A percentile compares a stretch with the other conserved stretches of the same genome.
These are phyloP conservation scores for Taurulus bubalis DNA, from an alignment of 2,113 vertebrate species.

Conservation along the genomic window DNA sequence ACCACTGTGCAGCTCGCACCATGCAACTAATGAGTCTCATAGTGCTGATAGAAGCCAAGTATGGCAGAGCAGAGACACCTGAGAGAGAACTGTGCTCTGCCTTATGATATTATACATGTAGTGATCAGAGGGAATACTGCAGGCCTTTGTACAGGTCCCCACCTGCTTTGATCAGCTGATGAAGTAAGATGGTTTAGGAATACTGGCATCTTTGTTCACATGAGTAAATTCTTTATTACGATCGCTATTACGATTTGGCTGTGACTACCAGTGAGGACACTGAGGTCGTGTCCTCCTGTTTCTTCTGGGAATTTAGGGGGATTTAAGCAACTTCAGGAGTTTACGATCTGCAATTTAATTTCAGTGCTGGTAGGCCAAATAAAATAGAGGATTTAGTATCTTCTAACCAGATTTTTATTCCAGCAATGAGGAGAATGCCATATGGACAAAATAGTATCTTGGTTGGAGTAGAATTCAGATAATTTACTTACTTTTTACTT, in stretches of 20 bases:
- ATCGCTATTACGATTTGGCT: not conserved
- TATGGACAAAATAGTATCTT: not conserved
- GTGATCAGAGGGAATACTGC: conserved; percentile 28
- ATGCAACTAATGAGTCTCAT: conserved; percentile 74
- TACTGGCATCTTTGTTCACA: not conserved
- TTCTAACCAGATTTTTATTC: not conserved
- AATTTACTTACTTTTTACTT: not conserved
- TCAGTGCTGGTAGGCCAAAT: not conserved
- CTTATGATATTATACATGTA: conserved; percentile 2
- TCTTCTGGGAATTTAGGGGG: not conserved
- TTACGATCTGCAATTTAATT: not conserved
- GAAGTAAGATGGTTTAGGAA: not conserved
- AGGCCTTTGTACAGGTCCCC: conserved; percentile 29
- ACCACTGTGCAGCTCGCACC: conserved; percentile 64
- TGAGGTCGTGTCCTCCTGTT: not conserved
- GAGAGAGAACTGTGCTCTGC: conserved; percentile 2
- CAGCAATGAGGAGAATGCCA: not conserved
- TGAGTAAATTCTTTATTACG: not conserved
- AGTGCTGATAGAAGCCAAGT: conserved; percentile 54
- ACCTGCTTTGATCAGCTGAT: conserved; percentile 32
- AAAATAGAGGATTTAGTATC: not conserved
- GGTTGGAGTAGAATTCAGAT: not conserved
- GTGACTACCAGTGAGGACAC: not conserved
- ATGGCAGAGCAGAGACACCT: conserved; percentile 12
- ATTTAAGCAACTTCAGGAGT: not conserved